Evolutionary conservation across 1,140 invertebrate genomes (phyloP).

Genomic region (Microplitis mediator): DNA sequence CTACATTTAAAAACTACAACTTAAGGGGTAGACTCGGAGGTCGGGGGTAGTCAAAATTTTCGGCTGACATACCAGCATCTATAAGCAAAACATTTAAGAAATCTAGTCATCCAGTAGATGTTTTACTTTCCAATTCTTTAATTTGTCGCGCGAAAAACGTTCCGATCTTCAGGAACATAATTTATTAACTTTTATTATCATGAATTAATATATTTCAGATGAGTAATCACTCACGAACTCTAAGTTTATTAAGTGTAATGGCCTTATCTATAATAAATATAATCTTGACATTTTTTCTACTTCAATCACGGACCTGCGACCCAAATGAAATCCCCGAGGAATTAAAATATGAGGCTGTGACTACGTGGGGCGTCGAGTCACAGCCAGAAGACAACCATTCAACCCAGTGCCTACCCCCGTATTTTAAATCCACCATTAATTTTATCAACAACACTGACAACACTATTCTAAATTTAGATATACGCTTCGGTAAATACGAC

Average conservation of each 20-base stretch:
- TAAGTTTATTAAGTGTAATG: slow-evolving; percentile 69
- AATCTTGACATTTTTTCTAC: slow-evolving; percentile 70
- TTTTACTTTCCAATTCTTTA: no score
- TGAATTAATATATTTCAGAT: slow-evolving; percentile 45
- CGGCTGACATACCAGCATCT: no score
- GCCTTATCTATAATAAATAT: slow-evolving; percentile 73
- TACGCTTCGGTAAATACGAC: slow-evolving; percentile 76
- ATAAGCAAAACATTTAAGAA: no score
- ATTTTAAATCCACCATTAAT: slow-evolving; percentile 44
- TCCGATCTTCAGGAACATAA: no score
- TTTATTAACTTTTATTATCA: no score
- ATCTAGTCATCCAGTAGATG: no score
- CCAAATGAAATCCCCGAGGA: slow-evolving; percentile 32
- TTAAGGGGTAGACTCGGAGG: no score
- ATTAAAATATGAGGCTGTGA: slow-evolving; percentile 45
- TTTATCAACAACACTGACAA: slow-evolving; percentile 44
- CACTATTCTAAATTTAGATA: slow-evolving; percentile 66
- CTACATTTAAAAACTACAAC: no score
- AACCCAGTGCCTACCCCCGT: slow-evolving; percentile 47
- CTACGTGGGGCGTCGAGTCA: slow-evolving; percentile 44
- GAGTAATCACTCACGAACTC: slow-evolving; percentile 72
- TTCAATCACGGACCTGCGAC: slow-evolving; percentile 64
- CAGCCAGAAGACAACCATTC: slow-evolving; percentile 31
- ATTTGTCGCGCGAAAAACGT: no score
- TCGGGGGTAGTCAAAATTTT: no score